Conservation (phyloP, 2,888 invertebrate genomes). For the Cybosia mesomella region DNA sequence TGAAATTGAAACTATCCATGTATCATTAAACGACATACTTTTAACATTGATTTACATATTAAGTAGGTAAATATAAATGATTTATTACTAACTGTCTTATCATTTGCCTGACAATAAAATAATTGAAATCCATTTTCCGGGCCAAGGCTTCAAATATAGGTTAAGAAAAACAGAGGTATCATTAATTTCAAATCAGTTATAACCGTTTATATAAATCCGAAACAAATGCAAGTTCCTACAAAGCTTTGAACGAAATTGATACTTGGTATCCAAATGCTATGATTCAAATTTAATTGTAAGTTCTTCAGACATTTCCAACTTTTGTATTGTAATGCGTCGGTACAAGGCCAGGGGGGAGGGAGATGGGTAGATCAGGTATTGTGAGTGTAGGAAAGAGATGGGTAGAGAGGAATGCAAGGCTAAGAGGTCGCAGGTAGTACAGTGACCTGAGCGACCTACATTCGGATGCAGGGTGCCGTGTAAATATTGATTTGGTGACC, state of each 20-base stretch:
- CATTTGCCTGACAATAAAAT: conserved; percentile 30
- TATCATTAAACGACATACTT: neutral
- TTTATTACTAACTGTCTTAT: conserved; percentile 18
- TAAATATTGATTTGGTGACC: conserved; percentile 83
- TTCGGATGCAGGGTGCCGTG: conserved; percentile 77
- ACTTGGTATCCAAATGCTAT: conserved; percentile 54
- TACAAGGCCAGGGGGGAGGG: conserved; percentile 75
- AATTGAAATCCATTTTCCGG: conserved; percentile 46
- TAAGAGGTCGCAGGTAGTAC: conserved; percentile 81
- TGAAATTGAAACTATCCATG: neutral
- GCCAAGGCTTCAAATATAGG: conserved; percentile 74
- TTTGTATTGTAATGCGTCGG: conserved; percentile 76
- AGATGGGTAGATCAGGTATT: conserved; percentile 55
- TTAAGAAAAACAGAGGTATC: conserved; percentile 68
- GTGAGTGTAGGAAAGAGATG: conserved; percentile 57
- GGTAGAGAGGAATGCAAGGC: conserved; percentile 77
- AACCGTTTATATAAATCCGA: conserved; percentile 69
- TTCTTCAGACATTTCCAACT: conserved; percentile 74
- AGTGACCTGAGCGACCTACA: conserved; percentile 81
- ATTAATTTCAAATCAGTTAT: conserved; percentile 76
- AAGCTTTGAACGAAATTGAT: conserved; percentile 46
- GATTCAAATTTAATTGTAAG: conserved; percentile 71
- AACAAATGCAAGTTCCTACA: conserved; percentile 63
- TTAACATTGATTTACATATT: neutral
- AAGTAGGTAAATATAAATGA: neutral